These are phyloP conservation scores for Ophioninae sp. DNA, from an alignment of 2,888 invertebrate genomes.

Conservation along the genomic window DNA sequence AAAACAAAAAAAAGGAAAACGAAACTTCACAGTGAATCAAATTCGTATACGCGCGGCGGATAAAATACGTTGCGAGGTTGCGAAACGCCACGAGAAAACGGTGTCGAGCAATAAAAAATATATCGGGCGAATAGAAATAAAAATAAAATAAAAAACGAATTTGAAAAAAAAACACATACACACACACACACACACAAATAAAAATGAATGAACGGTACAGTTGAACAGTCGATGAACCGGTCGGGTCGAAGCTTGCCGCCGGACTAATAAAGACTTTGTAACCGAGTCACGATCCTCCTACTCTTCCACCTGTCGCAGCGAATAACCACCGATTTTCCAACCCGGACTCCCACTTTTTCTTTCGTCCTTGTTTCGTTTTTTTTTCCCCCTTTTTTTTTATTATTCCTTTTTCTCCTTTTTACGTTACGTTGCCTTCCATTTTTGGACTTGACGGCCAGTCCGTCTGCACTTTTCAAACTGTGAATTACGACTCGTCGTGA, in stretches of 20 bases:
- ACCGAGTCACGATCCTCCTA: constrained; percentile 61
- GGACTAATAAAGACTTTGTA: constrained; percentile 72
- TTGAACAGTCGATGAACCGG: constrained; percentile 64
- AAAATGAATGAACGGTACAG: constrained; percentile 22
- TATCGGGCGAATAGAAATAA: not conserved
- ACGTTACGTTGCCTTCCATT: constrained; percentile 2
- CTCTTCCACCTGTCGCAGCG: constrained; percentile 66
- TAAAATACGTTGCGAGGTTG: not conserved
- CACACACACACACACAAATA: too few relatives aligned
- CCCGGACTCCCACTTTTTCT: constrained; percentile 50
- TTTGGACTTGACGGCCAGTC: not conserved
- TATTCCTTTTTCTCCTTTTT: not conserved
- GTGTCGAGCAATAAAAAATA: not conserved
- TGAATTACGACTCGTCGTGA: not conserved
- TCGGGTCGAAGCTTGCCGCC: constrained; percentile 68
- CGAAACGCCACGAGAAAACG: not conserved
- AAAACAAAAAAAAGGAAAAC: not conserved
- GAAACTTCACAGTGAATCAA: not conserved
- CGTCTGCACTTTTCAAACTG: not conserved
- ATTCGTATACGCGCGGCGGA: not conserved
- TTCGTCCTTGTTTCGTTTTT: too few relatives aligned
- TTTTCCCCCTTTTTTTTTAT: too few relatives aligned
- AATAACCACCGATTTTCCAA: constrained; percentile 43
- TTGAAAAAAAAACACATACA: too few relatives aligned
- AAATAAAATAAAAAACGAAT: not conserved